Conservation (phyloP, 2,888 invertebrate genomes). For the Aethes cnicana region DNA sequence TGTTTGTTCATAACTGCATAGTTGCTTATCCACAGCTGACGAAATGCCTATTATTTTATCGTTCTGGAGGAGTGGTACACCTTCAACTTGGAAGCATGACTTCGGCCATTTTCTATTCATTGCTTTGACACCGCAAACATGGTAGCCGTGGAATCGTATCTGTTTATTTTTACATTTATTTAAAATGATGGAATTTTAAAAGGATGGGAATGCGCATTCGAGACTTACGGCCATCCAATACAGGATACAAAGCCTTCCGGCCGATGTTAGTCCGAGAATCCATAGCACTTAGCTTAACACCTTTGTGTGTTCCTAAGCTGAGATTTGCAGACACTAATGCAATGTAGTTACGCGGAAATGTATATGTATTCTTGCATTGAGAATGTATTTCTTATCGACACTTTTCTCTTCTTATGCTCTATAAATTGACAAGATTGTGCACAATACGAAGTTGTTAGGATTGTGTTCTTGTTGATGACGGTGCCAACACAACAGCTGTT, state of each 20-base stretch:
- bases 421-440: conserved; percentile 15
- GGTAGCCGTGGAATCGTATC: background rate
- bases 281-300: conserved; percentile 6
- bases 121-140: conserved; percentile 5
- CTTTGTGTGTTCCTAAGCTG: conserved; percentile 1
- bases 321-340: conserved; percentile 17
- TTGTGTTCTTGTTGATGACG: conserved; percentile 14
- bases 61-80: conserved; percentile 13
- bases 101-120: background rate
- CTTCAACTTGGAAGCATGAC: conserved; percentile 19
- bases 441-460: conserved; percentile 22
- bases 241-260: conserved; percentile 14
- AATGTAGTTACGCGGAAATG: conserved; percentile 5
- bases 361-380: conserved; percentile 7
- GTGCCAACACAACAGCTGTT: conserved; percentile 18
- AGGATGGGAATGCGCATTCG: conserved; percentile 18
- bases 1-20: conserved; percentile 14
- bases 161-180: conserved; percentile 3
- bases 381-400: conserved; percentile 10
- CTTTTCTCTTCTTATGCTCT: conserved; percentile 4
- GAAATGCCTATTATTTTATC: conserved; percentile 15
- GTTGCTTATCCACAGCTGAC: conserved; percentile 2
- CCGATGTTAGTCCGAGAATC: conserved; percentile 6
- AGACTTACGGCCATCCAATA: background rate
- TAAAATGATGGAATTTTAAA: conserved; percentile 6